These are phyloP conservation scores for Leucania comma DNA, from an alignment of 2,888 invertebrate genomes.

Conservation along the genomic window DNA sequence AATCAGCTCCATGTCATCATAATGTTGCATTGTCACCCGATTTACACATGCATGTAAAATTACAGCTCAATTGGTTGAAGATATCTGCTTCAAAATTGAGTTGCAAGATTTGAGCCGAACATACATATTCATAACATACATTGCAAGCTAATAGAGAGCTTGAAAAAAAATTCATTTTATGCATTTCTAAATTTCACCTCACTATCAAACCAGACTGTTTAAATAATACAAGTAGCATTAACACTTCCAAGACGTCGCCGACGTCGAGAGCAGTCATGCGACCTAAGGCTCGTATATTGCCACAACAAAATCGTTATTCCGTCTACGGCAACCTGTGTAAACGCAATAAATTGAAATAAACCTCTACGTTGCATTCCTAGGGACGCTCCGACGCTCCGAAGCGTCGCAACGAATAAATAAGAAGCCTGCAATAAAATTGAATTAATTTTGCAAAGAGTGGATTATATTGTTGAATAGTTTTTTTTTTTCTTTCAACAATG, in stretches of 20 bases:
- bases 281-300: slow-evolving; percentile 50
- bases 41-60: no score
- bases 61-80: no score
- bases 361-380: slow-evolving; percentile 59
- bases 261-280: slow-evolving; percentile 38
- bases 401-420: slow-evolving; percentile 59
- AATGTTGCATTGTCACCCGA: no score
- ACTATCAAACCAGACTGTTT: background rate
- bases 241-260: slow-evolving; percentile 15
- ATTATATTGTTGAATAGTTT: slow-evolving; percentile 7
- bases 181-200: background rate
- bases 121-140: no score
- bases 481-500: no score
- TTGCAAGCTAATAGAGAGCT: no score
- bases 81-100: no score
- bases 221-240: slow-evolving; percentile 33
- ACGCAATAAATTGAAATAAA: slow-evolving; percentile 69
- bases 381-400: slow-evolving; percentile 42
- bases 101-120: no score
- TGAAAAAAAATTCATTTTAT: no score
- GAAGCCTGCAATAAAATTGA: slow-evolving; percentile 29
- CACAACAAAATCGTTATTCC: slow-evolving; percentile 62
- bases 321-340: slow-evolving; percentile 54
- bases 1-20: no score
- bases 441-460: slow-evolving; percentile 21